Percentiles rank a stretch among this genome's conserved stretches.
These are phyloP conservation scores for Neopelma chrysocephalum DNA, from an alignment of 2,797 vertebrate species.

Conservation along the genomic window DNA sequence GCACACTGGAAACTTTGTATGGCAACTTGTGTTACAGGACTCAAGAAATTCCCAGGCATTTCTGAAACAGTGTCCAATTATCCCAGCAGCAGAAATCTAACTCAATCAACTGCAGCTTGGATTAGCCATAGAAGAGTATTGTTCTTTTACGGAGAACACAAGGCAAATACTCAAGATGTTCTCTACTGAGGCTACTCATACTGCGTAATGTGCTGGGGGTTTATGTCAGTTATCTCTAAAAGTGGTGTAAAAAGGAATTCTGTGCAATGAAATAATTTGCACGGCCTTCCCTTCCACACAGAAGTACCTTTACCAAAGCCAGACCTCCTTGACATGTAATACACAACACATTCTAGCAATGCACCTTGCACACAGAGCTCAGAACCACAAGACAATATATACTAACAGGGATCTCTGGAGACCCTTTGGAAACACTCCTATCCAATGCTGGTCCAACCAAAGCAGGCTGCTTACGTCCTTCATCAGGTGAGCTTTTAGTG, in stretches of 20 bases:
- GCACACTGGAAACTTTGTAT: slow-evolving; percentile 67
- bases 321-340: background rate
- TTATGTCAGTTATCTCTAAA: background rate
- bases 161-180: background rate
- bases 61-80: slow-evolving; percentile 60
- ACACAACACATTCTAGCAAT: background rate
- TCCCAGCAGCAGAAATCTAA: slow-evolving; percentile 35
- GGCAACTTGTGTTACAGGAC: slow-evolving; percentile 37
- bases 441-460: background rate
- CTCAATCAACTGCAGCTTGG: slow-evolving; percentile 43
- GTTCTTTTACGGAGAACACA: slow-evolving; percentile 33
- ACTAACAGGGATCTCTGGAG: background rate
- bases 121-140: slow-evolving; percentile 47
- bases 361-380: background rate
- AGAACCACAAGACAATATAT: background rate
- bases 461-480: background rate
- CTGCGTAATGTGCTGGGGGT: background rate
- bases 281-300: background rate
- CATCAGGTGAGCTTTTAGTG: background rate
- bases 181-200: background rate
- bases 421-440: background rate
- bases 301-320: background rate
- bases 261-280: background rate
- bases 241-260: background rate
- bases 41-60: slow-evolving; percentile 56